Evolutionary conservation across 2,797 vertebrate species (phyloP).

Genomic region (Sebastiscus albofasciatus): DNA sequence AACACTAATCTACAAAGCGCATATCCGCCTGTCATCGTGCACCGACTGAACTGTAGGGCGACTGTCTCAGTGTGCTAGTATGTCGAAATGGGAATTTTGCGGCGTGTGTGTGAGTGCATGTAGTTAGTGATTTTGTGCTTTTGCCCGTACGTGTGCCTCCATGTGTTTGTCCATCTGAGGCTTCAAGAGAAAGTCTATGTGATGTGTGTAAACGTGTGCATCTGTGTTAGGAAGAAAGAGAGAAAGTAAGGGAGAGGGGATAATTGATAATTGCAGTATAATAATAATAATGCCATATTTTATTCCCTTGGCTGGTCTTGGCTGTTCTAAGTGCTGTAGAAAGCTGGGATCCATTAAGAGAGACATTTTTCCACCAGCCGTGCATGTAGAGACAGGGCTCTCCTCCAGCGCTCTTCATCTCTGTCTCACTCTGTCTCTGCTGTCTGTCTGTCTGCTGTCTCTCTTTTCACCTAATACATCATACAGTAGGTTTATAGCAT

Average conservation of each 20-base stretch:
- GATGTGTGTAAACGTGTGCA: neutral
- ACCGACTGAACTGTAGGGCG: neutral
- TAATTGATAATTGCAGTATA: conserved; percentile 74
- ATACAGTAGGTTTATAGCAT: conserved; percentile 27
- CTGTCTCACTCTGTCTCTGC: conserved; percentile 53
- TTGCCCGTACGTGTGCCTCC: conserved; percentile 8
- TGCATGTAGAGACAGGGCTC: conserved; percentile 75
- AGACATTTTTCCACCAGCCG: conserved; percentile 79
- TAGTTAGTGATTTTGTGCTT: conserved; percentile 11
- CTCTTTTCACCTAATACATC: conserved; percentile 43
- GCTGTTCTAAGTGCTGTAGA: conserved; percentile 66
- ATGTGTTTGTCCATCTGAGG: neutral
- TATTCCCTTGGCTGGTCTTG: conserved; percentile 66
- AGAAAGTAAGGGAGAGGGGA: conserved; percentile 35
- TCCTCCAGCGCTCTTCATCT: conserved; percentile 67
- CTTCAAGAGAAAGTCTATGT: conserved; percentile 17
- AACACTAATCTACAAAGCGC: conserved; percentile 35
- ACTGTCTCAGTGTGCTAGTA: neutral
- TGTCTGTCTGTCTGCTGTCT: conserved; percentile 48
- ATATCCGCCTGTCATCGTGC: conserved; percentile 47
- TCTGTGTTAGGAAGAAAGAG: conserved; percentile 18
- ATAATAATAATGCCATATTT: conserved; percentile 76
- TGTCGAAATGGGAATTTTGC: conserved; percentile 2
- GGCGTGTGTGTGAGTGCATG: neutral
- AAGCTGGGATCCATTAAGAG: conserved; percentile 80